Base-by-base conservation (phyloP, 2,888 invertebrate genomes). In the Xylota segnis region DNA sequence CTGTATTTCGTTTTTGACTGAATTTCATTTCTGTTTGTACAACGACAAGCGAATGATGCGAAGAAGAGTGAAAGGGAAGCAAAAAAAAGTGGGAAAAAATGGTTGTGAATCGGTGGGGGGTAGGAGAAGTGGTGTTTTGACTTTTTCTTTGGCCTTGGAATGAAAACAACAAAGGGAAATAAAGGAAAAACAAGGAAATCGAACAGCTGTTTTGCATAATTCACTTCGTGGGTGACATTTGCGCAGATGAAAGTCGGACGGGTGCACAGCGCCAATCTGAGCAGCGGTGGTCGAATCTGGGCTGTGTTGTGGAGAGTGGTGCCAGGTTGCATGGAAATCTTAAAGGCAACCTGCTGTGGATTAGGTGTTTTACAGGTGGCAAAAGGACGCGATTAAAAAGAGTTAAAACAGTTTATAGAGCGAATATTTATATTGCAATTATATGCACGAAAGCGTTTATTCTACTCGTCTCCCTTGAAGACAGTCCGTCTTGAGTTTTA, bases 141-240 rank as follows among this genome's bases (percentile, higher is more conserved):
- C 56, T 82, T 82, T 82, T 82, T 56, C 66, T 74, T 63, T 86
- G 81, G 86, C 82, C 86, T 86, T 82, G 86, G 43, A 72, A 86
- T n/a, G 12, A 65, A 45, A 43, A 66, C 12, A 29, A 16, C 34
- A 71, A 77, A 68, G 37, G 14, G 37, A 52, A 66, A 16, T 16
- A 9, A 18, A 23, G 5, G 23, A 84, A 68, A 74, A 81, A 81
- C 63, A 54, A 81, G 37, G 52, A 81, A 71, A 66, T 37, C 12
- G 66, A 50, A 32, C 76, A 81, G 70, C 29, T 78, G 68, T 74
- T 83, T 83, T 74, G 63, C 47, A 70, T 43, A 58, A 83, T 52
- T 59, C 54, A 12, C 9, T 58, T 52, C 59, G 34, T 27, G 10
- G 18, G 37, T 75, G 79, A 84, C 83, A 37, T 75, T 83, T 77